Percentiles rank a stretch among this genome's conserved stretches.
Conservation (phyloP, 2,888 invertebrate species). For the Lottia gigantea region DNA sequence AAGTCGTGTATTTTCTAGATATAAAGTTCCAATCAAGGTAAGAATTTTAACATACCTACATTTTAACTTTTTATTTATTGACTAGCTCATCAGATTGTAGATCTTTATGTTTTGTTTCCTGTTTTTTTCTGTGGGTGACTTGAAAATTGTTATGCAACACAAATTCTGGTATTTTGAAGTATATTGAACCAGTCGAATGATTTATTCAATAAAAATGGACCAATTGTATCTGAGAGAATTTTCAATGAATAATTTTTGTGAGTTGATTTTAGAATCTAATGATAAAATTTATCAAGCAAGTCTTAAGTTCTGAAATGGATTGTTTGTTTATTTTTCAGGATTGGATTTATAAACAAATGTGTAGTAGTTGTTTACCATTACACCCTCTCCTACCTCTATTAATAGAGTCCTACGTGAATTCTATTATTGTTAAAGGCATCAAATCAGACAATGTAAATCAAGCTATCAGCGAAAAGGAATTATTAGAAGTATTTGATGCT, state of each 20-base stretch:
- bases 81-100: no score
- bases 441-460: slow-evolving; percentile 82
- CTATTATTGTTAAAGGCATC: slow-evolving; percentile 75
- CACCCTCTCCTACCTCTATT: slow-evolving; percentile 93
- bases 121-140: no score
- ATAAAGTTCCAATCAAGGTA: slow-evolving; percentile 92
- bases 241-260: no score
- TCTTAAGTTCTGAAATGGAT: no score
- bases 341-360: slow-evolving; percentile 96
- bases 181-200: no score
- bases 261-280: no score
- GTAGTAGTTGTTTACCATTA: slow-evolving; percentile 86
- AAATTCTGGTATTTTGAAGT: no score
- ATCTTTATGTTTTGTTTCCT: no score
- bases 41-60: neutral
- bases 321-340: slow-evolving; percentile 48
- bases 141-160: no score
- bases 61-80: neutral
- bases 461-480: slow-evolving; percentile 90
- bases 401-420: slow-evolving; percentile 94
- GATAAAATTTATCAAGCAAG: no score
- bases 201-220: no score
- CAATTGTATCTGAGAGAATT: no score
- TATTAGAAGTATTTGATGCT: slow-evolving; percentile 71
- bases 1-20: slow-evolving; percentile 93